phyloP scores from a whole-genome alignment of 1,140 invertebrate species.

The Cherax quadricarinatus region DNA sequence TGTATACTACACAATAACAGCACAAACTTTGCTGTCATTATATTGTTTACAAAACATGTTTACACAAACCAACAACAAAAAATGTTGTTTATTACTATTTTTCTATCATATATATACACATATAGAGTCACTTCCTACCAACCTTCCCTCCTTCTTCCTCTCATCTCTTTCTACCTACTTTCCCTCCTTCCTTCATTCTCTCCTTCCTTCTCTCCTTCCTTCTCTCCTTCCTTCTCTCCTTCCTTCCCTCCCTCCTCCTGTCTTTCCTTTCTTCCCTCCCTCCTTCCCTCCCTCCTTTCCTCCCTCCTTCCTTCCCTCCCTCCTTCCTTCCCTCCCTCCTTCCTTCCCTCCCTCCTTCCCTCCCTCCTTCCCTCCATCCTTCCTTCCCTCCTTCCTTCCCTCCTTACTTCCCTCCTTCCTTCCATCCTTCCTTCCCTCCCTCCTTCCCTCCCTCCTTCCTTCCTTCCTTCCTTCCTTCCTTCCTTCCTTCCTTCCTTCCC shows the following conservation, averaged over 20 bases:
- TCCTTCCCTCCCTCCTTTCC: background rate
- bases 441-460: background rate
- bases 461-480: background rate
- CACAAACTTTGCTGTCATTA: no score
- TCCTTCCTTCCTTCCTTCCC: background rate
- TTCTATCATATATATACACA: no score
- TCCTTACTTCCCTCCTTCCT: background rate
- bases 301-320: background rate
- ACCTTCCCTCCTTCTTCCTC: background rate
- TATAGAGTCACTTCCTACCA: no score
- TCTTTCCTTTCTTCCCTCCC: no score
- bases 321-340: background rate
- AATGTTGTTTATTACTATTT: no score
- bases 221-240: background rate
- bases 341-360: background rate
- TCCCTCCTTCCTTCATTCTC: no score
- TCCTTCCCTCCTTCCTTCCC: background rate
- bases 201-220: background rate
- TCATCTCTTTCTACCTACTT: no score
- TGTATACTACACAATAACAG: no score
- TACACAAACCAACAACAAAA: no score
- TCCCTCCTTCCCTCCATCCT: constrained; percentile 1
- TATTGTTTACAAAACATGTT: no score
- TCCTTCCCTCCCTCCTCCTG: background rate
- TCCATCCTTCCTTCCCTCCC: background rate